Base-by-base conservation (phyloP, 2,797 vertebrate genomes). In the Avahi laniger region DNA sequence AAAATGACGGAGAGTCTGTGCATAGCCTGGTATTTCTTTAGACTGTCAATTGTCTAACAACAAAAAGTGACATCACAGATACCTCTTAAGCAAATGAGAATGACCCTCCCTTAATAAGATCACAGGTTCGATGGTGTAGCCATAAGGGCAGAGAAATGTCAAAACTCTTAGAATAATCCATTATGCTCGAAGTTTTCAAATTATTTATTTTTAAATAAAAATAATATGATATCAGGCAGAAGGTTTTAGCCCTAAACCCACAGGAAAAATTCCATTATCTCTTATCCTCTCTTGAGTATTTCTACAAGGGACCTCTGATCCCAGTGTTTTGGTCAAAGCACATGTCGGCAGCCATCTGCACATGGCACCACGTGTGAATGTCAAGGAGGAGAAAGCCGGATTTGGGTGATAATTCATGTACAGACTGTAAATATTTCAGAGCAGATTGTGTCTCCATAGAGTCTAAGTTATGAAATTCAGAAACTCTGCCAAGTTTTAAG, bases 201-300 rank as follows among this genome's bases (percentile, higher is more conserved):
- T 65, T 57, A 14, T 35, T 65, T 20, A 57, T 83, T 95, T 95
- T 91, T 83, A 91, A 54, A 57, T 75, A 79, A 67, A 94, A 93
- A 82, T 46, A 57, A 78, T 46, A 33, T n/a, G 8, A 33, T 26
- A 88, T 50, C 41, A 69, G 18, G n/a, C 35, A 92, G 18, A 75
- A 57, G 5, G 7, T 18, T 81, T 90, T 57, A 78, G 67, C 20
- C 89, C 38, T 46, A 90, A 89, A 33, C 10, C 41, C 69, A 38
- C 4, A 48, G 72, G 48, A 61, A 65, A 57, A 59, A 72, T 46
- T 15, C n/a, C 1, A 10, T 83, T 61, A 35, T 86, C 41, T 94
- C 59, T 89, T 69, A 26, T 63, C 28, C 73, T 90, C 17, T 96
- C 46, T 90, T 67, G 78, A 80, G n/a, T 50, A 54, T 30, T 79